Evolutionary conservation across 2,797 vertebrate species (phyloP).

Genomic region (Ctenopoma kingsleyae): DNA sequence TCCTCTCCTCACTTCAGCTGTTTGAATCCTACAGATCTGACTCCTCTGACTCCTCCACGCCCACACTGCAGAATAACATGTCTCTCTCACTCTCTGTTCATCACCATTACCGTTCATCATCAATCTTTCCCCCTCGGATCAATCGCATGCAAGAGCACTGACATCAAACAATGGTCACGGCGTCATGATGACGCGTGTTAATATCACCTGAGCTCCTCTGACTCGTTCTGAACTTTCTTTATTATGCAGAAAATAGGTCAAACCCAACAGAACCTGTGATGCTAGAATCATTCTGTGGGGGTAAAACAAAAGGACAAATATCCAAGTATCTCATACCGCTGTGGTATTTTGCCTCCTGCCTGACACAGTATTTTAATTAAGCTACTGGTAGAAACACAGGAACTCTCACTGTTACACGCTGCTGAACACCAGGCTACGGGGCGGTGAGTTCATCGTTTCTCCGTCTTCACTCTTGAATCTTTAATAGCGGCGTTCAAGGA

Average conservation of each 20-base stretch:
- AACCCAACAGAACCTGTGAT: neutral
- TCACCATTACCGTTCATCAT: conserved; percentile 24
- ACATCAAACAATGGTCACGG: conserved; percentile 5
- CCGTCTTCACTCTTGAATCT: conserved; percentile 9
- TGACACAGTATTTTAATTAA: neutral
- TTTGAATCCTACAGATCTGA: conserved; percentile 48
- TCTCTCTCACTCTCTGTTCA: conserved; percentile 10
- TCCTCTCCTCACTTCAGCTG: conserved; percentile 8
- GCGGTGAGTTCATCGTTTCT: neutral
- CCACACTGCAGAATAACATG: conserved; percentile 45
- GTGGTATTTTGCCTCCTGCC: neutral
- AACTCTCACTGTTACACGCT: too few species aligned
- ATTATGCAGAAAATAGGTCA: neutral
- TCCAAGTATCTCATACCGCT: neutral
- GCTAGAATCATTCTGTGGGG: neutral
- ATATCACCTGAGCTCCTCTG: neutral
- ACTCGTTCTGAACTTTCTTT: neutral
- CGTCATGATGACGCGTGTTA: neutral
- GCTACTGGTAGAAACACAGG: neutral
- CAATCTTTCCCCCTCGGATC: conserved; percentile 12
- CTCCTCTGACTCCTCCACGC: conserved; percentile 46
- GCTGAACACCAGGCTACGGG: neutral
- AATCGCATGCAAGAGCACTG: conserved; percentile 2
- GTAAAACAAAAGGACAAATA: neutral
- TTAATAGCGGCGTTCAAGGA: conserved; percentile 21